Conservation (phyloP, 2,888 invertebrate species). For the Apamea epomidion region DNA sequence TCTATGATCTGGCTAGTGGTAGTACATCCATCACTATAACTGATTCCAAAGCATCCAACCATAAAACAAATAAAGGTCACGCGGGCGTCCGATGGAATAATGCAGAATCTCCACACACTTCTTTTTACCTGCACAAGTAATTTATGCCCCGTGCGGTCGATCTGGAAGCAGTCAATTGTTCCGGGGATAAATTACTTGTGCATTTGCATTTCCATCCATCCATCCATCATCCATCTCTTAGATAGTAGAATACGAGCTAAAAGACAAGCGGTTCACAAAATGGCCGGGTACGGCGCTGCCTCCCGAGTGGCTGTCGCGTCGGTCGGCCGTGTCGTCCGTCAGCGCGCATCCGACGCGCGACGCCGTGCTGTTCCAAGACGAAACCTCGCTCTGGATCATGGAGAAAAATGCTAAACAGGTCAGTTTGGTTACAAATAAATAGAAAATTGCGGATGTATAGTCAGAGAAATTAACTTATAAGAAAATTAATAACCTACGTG, state of each 20-base stretch:
- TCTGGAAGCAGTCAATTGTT: too few relatives aligned
- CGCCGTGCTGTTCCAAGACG: constrained; percentile 93
- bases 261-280: constrained; percentile 91
- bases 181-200: too few relatives aligned
- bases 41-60: too few relatives aligned
- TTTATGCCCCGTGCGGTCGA: too few relatives aligned
- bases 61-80: too few relatives aligned
- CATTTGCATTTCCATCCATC: too few relatives aligned
- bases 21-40: too few relatives aligned
- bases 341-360: constrained; percentile 91
- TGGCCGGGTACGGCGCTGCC: constrained; percentile 91
- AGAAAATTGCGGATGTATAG: background rate
- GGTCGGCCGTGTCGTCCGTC: constrained; percentile 91
- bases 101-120: too few relatives aligned
- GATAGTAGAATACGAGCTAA: constrained; percentile 94
- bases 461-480: background rate
- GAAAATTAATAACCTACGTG: background rate
- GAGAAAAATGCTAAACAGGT: constrained; percentile 73
- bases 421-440: constrained; percentile 10
- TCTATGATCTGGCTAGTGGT: too few relatives aligned
- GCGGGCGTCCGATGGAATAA: too few relatives aligned
- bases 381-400: constrained; percentile 91
- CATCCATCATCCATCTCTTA: constrained; percentile 84
- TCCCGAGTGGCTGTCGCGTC: constrained; percentile 90
- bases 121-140: too few relatives aligned